These are phyloP conservation scores for Anhinga anhinga DNA, from an alignment of 2,113 vertebrate genomes.

Conservation along the genomic window DNA sequence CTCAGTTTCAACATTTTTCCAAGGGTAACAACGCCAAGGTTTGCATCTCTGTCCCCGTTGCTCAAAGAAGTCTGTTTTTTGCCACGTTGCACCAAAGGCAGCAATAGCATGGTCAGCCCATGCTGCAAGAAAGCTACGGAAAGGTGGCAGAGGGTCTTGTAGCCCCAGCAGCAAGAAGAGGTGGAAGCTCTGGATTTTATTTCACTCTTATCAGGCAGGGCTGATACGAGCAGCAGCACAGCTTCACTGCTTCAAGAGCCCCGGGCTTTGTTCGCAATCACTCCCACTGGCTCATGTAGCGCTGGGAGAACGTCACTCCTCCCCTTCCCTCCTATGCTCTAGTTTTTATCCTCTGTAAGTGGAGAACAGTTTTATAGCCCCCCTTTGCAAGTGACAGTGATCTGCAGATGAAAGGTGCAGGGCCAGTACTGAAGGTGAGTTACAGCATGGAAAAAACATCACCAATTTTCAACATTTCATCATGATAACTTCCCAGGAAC, in stretches of 20 bases:
- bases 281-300: conserved; percentile 39
- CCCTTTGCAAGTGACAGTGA: neutral
- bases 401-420: neutral
- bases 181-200: neutral
- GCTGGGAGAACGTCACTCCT: conserved; percentile 13
- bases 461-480: neutral
- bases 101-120: neutral
- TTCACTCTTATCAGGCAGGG: neutral
- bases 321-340: neutral
- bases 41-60: neutral
- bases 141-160: neutral
- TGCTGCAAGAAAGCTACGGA: neutral
- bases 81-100: neutral
- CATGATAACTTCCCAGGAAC: neutral
- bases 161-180: neutral
- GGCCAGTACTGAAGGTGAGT: neutral
- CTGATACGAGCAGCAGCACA: neutral
- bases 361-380: neutral
- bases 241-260: conserved; percentile 35
- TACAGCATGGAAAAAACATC: neutral
- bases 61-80: neutral
- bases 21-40: neutral
- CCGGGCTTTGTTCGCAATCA: conserved; percentile 46
- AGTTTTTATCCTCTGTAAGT: neutral
- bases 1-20: neutral